Conservation (phyloP, 2,797 vertebrate species). For the Pangasius djambal region DNA sequence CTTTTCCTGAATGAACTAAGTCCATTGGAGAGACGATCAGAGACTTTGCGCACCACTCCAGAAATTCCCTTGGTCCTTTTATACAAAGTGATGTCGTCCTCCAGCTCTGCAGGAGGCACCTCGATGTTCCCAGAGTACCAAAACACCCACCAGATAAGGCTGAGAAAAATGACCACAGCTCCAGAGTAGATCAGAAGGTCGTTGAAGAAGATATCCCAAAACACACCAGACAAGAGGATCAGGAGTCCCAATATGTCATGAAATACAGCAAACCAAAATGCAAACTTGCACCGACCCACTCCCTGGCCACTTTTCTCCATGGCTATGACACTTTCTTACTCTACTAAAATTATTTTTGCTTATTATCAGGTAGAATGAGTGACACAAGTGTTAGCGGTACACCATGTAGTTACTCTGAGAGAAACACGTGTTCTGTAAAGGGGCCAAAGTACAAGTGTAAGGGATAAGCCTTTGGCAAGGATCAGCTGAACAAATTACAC, state of each 20-base stretch:
- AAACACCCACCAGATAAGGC: conserved; percentile 95
- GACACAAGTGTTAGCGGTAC: conserved; percentile 1
- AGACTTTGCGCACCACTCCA: conserved; percentile 68
- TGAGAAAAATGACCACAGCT: conserved; percentile 86
- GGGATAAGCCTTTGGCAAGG: conserved; percentile 41
- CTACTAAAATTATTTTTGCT: conserved; percentile 6
- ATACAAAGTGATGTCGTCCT: conserved; percentile 76
- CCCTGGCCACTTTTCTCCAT: conserved; percentile 68
- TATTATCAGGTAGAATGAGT: not conserved
- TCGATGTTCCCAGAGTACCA: conserved; percentile 94
- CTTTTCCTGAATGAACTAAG: conserved; percentile 68
- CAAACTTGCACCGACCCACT: conserved; percentile 84
- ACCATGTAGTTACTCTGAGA: not conserved
- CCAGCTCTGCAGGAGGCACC: conserved; percentile 79
- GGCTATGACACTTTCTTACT: conserved; percentile 56
- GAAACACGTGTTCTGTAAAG: conserved; percentile 28
- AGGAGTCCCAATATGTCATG: conserved; percentile 83
- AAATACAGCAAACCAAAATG: conserved; percentile 89
- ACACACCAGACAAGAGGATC: conserved; percentile 83
- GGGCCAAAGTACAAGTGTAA: conserved; percentile 52
- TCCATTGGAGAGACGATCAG: conserved; percentile 69
- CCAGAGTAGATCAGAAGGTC: conserved; percentile 89
- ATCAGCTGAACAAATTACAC: conserved; percentile 14
- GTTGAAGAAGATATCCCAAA: conserved; percentile 78
- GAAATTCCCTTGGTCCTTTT: conserved; percentile 66